phyloP scores from a whole-genome alignment of 2,888 invertebrate species.

The Andrena haemorrhoa region DNA sequence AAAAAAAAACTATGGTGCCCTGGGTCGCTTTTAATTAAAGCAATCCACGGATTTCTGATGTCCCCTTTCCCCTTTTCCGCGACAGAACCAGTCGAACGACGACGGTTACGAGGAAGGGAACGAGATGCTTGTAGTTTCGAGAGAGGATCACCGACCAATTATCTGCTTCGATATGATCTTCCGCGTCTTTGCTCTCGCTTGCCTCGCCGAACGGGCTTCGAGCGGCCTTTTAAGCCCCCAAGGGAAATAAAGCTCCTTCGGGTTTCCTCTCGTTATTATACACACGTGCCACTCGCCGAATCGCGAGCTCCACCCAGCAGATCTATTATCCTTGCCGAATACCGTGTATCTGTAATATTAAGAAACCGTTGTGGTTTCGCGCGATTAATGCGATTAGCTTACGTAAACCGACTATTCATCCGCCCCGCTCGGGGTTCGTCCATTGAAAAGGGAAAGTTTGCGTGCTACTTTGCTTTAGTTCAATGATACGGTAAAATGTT shows the following conservation, averaged over 20 bases:
- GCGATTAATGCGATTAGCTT: slow-evolving; percentile 66
- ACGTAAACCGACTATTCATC: slow-evolving; percentile 11
- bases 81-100: slow-evolving; percentile 17
- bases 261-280: slow-evolving; percentile 84
- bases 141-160: slow-evolving; percentile 83
- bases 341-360: slow-evolving; percentile 46
- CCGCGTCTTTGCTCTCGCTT: slow-evolving; percentile 74
- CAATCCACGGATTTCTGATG: slow-evolving; percentile 74
- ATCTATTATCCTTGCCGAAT: slow-evolving; percentile 46
- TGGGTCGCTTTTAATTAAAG: slow-evolving; percentile 79
- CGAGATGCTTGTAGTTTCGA: slow-evolving; percentile 71
- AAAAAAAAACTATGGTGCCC: slow-evolving; percentile 29
- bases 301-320: slow-evolving; percentile 32
- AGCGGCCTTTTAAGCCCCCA: slow-evolving; percentile 80
- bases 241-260: slow-evolving; percentile 82
- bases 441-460: background rate
- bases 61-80: background rate
- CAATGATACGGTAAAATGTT: no score
- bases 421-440: background rate
- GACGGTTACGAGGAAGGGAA: slow-evolving; percentile 37
- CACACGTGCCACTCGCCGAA: slow-evolving; percentile 72
- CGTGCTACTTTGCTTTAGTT: no score
- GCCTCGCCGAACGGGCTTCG: slow-evolving; percentile 57
- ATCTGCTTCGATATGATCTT: slow-evolving; percentile 84
- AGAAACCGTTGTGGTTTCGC: slow-evolving; percentile 66